These are phyloP conservation scores for Megathymus violae DNA, from an alignment of 1,140 invertebrate species.

Conservation along the genomic window DNA sequence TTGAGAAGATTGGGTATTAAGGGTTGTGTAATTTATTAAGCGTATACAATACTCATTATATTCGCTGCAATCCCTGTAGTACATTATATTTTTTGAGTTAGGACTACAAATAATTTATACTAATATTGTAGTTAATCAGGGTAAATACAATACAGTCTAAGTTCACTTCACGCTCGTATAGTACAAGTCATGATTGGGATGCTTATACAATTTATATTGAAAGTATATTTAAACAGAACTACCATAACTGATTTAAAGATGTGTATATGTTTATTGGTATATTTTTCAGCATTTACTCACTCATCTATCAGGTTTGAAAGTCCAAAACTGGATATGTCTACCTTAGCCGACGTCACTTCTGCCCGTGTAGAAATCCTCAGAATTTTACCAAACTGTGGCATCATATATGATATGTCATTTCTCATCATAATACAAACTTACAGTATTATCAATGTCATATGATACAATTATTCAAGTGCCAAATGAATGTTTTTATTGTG, in stretches of 20 bases:
- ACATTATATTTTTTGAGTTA: constrained; percentile 9
- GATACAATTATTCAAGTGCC: not conserved
- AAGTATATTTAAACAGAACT: constrained; percentile 35
- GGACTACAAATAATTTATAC: constrained; percentile 29
- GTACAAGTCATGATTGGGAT: constrained; percentile 45
- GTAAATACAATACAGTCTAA: constrained; percentile 52
- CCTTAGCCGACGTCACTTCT: not conserved
- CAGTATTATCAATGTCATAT: too few relatives aligned
- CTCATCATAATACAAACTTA: too few relatives aligned
- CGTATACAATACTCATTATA: constrained; percentile 71
- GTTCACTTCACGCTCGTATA: constrained; percentile 44
- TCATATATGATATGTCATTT: too few relatives aligned
- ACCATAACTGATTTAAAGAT: not conserved
- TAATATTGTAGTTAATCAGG: constrained; percentile 57
- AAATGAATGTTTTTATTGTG: too few relatives aligned
- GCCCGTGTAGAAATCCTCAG: not conserved
- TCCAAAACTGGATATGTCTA: not conserved
- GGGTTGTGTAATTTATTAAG: constrained; percentile 79
- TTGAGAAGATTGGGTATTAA: constrained; percentile 70
- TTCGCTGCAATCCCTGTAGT: constrained; percentile 53
- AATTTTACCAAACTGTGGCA: too few relatives aligned
- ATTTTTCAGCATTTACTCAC: constrained; percentile 1
- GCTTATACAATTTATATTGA: constrained; percentile 30
- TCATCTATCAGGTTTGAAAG: not conserved
- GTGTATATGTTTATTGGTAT: constrained; percentile 1